Base-by-base conservation (phyloP, 2,888 invertebrate species). In the Crepidodera aurea region DNA sequence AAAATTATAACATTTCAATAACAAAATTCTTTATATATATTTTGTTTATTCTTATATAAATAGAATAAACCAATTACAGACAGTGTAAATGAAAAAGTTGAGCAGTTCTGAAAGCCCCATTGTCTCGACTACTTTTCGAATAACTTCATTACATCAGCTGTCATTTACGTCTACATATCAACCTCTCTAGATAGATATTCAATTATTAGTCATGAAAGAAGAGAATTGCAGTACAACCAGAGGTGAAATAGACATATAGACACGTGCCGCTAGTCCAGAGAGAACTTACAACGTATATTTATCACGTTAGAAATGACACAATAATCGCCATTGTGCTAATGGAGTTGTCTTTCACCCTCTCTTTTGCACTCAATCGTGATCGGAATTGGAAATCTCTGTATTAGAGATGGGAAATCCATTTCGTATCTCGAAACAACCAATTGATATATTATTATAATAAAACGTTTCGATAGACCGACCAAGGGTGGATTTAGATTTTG, bases 291-390 rank as follows among this genome's bases (percentile, higher is more conserved):
- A 48, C 42, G 53, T 62, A 32, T 62, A 63, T 61, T 61, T 66
- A 66, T 63, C 63, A 48, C 46, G 53, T 65, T 61, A 32, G 51
- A 62, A 64, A 60, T 62, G 66, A 67, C 66, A 67, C 62, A 67
- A 60, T 67, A 64, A 67, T 67, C 60, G 50, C 59, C 39, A 54
- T 59, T 62, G 67, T 66, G 64, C 71, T 73, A 73, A 73, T 73
- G 71, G 73, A 73, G 65, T 69, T 72, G 72, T 73, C 72, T 69
- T 69, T 71, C 70, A 69, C 71, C 71, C 71, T 69, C 69, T 62
- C 67, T 59, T 34, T 51, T 37, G 65, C 62, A 66, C 64, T 64
- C 63, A 60, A 68, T 70, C 71, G 71, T 68, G 71, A 71, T 73
- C 67, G 66, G 67, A 65, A 71, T 72, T 66, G 56, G 64, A 64